Evolutionary conservation across 2,888 invertebrate genomes (phyloP).

Genomic region (Pocota personata): DNA sequence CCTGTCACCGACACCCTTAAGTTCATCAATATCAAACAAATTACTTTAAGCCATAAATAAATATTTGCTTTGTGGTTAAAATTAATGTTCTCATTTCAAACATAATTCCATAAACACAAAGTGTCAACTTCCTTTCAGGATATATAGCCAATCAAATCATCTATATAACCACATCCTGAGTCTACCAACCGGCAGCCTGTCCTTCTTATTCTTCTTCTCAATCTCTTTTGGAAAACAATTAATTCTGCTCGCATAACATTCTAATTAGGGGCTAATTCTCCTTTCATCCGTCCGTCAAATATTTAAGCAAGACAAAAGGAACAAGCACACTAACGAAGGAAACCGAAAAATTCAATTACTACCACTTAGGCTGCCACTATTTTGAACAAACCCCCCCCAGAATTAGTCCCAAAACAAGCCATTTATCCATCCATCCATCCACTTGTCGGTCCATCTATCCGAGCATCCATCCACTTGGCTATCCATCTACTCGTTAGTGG

Average conservation of each 20-base stretch:
- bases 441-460: constrained; percentile 28
- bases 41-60: background rate
- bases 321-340: constrained; percentile 7
- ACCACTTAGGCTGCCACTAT: constrained; percentile 20
- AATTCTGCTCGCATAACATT: constrained; percentile 58
- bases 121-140: background rate
- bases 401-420: constrained; percentile 2
- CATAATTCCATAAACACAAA: background rate
- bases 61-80: background rate
- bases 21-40: background rate
- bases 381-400: background rate
- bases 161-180: background rate
- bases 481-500: constrained; percentile 53
- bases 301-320: constrained; percentile 30
- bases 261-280: constrained; percentile 61
- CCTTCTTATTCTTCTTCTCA: background rate
- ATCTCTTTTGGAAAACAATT: constrained; percentile 42
- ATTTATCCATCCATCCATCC: constrained; percentile 49
- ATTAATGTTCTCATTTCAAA: background rate
- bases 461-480: constrained; percentile 41
- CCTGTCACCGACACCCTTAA: background rate
- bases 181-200: background rate
- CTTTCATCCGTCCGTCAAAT: constrained; percentile 51
- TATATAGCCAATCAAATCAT: constrained; percentile 8
- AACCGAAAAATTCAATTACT: constrained; percentile 59